phyloP scores from a whole-genome alignment of 2,113 vertebrate species.

The Brachyistius frenatus region DNA sequence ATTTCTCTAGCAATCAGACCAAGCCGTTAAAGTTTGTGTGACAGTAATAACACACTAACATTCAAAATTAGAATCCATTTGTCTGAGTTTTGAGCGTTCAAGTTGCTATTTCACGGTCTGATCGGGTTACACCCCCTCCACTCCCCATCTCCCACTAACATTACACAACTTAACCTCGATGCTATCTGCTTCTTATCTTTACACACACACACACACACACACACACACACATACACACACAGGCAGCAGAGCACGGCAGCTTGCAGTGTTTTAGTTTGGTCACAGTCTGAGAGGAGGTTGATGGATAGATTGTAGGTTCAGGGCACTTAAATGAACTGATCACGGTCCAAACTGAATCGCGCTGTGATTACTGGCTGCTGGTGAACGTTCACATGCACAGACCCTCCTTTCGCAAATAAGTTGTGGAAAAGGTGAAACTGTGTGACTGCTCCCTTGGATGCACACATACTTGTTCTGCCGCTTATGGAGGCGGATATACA shows the following conservation, averaged over 20 bases:
- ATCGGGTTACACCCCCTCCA: constrained; percentile 19
- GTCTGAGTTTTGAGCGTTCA: background rate
- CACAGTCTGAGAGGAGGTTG: constrained; percentile 40
- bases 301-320: constrained; percentile 48
- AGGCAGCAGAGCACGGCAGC: constrained; percentile 17
- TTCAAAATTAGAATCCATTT: background rate
- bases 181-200: constrained; percentile 46
- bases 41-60: background rate
- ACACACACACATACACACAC: background rate
- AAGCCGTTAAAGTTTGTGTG: constrained; percentile 1
- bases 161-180: constrained; percentile 48
- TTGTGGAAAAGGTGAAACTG: constrained; percentile 3
- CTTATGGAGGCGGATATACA: background rate
- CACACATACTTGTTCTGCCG: background rate
- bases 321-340: constrained; percentile 23
- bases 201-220: constrained; percentile 1
- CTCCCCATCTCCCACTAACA: constrained; percentile 33
- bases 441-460: background rate
- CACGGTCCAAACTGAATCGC: constrained; percentile 33
- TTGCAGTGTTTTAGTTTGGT: constrained; percentile 39
- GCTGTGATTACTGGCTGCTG: constrained; percentile 19
- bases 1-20: constrained; percentile 11
- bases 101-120: background rate
- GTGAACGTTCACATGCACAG: background rate
- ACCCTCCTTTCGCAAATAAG: background rate